phyloP scores from a whole-genome alignment of 2,888 invertebrate genomes.

The Drosophila siamana region DNA sequence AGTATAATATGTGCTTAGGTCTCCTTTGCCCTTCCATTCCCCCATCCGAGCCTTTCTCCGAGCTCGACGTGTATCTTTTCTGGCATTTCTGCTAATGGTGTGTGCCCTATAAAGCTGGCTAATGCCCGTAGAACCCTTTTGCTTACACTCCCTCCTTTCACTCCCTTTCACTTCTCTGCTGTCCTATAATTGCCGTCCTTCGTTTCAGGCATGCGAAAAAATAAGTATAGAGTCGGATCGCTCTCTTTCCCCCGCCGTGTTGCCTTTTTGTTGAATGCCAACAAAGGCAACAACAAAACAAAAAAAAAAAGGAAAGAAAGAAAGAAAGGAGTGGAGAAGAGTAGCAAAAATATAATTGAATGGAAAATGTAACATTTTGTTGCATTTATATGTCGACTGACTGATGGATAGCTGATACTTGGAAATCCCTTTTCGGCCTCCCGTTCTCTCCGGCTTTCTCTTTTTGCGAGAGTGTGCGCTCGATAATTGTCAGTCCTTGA shows the following conservation, averaged over 20 bases:
- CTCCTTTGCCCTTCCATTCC: conserved; percentile 1
- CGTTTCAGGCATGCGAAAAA: conserved; percentile 47
- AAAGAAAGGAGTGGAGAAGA: background rate
- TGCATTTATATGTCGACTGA: conserved; percentile 49
- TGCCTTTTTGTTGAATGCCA: conserved; percentile 46
- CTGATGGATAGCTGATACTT: conserved; percentile 37
- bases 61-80: conserved; percentile 15
- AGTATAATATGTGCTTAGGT: conserved; percentile 25
- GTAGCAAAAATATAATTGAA: conserved; percentile 51
- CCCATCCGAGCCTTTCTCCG: background rate
- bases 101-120: conserved; percentile 65
- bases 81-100: conserved; percentile 63
- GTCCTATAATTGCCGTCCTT: conserved; percentile 51
- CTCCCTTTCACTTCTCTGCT: conserved; percentile 26
- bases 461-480: conserved; percentile 14
- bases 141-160: conserved; percentile 16
- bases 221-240: conserved; percentile 29
- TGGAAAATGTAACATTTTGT: conserved; percentile 64
- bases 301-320: background rate
- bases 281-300: conserved; percentile 35
- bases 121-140: conserved; percentile 61
- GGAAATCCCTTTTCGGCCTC: conserved; percentile 3
- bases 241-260: conserved; percentile 2
- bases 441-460: background rate
- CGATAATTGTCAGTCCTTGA: conserved; percentile 50